Conservation (phyloP, 2,797 vertebrate species). For the Tenualosa thibaudeaui region DNA sequence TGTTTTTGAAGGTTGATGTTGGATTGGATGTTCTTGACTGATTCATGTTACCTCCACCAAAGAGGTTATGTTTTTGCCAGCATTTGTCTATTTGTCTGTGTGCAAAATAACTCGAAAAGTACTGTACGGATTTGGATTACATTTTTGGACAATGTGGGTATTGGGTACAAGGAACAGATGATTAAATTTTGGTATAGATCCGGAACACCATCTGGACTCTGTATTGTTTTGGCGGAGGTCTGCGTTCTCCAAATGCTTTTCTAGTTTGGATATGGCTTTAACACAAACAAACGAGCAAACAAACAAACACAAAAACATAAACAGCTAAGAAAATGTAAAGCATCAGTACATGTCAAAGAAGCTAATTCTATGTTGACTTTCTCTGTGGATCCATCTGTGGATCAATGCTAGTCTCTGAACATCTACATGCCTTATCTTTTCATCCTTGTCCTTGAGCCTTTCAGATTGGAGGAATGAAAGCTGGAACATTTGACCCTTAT, state of each 20-base stretch:
- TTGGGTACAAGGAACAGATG: too few species aligned
- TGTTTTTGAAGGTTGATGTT: background rate
- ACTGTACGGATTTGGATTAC: too few species aligned
- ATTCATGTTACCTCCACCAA: background rate
- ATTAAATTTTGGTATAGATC: too few species aligned
- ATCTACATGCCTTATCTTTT: background rate
- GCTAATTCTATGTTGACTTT: background rate
- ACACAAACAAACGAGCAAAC: background rate
- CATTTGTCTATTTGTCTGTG: too few species aligned
- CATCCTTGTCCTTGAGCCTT: constrained; percentile 20
- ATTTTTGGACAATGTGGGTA: too few species aligned
- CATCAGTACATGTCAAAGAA: background rate
- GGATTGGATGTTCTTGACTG: background rate
- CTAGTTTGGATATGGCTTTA: too few species aligned
- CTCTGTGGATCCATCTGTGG: too few species aligned
- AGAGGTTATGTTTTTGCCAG: too few species aligned
- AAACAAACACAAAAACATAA: background rate
- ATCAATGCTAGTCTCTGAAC: background rate
- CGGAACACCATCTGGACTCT: too few species aligned
- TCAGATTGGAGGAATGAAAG: constrained; percentile 77
- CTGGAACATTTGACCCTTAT: constrained; percentile 75
- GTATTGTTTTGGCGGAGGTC: too few species aligned
- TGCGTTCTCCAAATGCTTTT: too few species aligned
- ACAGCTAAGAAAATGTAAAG: background rate
- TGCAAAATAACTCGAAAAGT: too few species aligned